Base-by-base conservation (phyloP, 2,888 invertebrate genomes). In the Eupithecia abbreviata region DNA sequence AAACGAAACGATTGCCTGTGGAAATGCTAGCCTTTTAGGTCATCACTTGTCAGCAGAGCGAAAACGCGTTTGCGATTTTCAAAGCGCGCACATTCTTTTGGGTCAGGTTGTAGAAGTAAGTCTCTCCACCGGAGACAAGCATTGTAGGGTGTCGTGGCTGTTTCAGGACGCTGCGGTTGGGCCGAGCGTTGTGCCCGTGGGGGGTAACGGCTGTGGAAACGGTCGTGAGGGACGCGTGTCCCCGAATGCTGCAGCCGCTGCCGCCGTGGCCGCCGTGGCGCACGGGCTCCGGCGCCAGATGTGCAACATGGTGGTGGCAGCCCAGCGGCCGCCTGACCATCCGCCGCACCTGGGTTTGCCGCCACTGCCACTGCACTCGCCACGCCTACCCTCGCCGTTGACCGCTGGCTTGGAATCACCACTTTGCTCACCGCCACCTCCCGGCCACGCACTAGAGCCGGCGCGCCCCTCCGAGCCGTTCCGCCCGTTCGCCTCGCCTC, bases 221-320 rank as follows among this genome's bases (percentile, higher is more conserved):
- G 96, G 96, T 30, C 93, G 95, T 82, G 95, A 95, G 68, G 95
- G 95, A 15, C 93, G 93, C 78, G 93, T 95, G 89, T 96, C 95
- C 74, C 96, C 92, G 85, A 96, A 95, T 89, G 97, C 97, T 13
- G 97, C 98, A 30, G 97, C 97, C 68, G 97, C 98, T 72, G 98
- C 98, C 55, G 98, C 98, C 58, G 98, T 98, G 65, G 98, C 98
- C 13, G 97, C 97, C 30, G 98, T 98, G 75, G 98, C 98, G 18
- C 98, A 98, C 93, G 97, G 97, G 67, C 95, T 98, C 77, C 96
- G 98, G 72, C 98, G 98, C 83, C 98, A 98, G 92, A 98, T 98
- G 97, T 97, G 97, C 95, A 97, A 96, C 90, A 97, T 97, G 97
- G 97, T 97, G 77, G 97, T 97, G 30, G 92, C 93, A 10, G 92